phyloP scores from a whole-genome alignment of 2,888 invertebrate species.

The Thysanoteuthis rhombus region DNA sequence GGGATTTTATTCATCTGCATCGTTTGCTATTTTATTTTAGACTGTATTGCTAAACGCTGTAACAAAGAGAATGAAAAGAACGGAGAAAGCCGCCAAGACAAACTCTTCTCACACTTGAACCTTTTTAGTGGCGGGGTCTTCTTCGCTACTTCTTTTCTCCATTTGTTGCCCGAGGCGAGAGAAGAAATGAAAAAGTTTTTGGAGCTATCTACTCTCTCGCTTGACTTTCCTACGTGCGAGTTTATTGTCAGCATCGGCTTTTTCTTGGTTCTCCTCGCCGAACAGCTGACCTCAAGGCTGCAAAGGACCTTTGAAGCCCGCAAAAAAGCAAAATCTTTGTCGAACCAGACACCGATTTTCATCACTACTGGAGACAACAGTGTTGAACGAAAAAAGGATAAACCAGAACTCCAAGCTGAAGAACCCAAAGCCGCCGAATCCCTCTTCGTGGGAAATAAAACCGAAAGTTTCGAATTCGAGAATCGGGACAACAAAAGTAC shows the following conservation, averaged over 20 bases:
- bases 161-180: slow-evolving; percentile 65
- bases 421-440: neutral
- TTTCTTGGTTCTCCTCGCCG: slow-evolving; percentile 59
- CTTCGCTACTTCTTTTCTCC: slow-evolving; percentile 66
- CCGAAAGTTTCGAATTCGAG: neutral
- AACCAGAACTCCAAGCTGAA: neutral
- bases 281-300: slow-evolving; percentile 40
- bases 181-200: slow-evolving; percentile 51
- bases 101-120: slow-evolving; percentile 44
- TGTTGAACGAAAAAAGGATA: neutral
- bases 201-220: slow-evolving; percentile 34
- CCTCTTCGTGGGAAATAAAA: neutral
- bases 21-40: neutral
- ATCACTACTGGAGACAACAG: neutral
- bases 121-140: slow-evolving; percentile 68
- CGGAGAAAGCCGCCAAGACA: neutral
- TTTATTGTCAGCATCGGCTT: slow-evolving; percentile 59
- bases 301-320: neutral
- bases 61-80: neutral
- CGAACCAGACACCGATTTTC: neutral
- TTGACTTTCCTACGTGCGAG: slow-evolving; percentile 59
- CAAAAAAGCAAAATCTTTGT: neutral
- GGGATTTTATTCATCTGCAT: neutral
- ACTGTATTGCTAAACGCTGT: neutral
- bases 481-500: neutral